These are phyloP conservation scores for Phortica variegata DNA, from an alignment of 1,140 invertebrate genomes.

Conservation along the genomic window DNA sequence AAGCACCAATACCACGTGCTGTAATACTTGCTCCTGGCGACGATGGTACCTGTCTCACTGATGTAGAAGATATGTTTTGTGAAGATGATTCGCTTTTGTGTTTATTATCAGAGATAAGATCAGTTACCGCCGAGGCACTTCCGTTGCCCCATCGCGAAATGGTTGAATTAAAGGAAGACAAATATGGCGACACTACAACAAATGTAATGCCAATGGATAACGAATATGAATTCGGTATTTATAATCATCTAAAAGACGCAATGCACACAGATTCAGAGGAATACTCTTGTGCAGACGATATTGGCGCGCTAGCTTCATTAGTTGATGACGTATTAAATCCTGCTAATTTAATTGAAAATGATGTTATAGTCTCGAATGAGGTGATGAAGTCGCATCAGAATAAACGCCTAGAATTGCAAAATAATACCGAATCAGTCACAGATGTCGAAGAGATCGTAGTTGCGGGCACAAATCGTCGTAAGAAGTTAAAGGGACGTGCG, in stretches of 20 bases:
- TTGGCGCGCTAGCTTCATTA: slow-evolving; percentile 27
- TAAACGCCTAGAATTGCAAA: slow-evolving; percentile 39
- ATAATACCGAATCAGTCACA: slow-evolving; percentile 54
- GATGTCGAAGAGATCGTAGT: slow-evolving; percentile 61
- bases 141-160: slow-evolving; percentile 58
- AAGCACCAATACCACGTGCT: slow-evolving; percentile 43
- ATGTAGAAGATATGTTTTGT: slow-evolving; percentile 56
- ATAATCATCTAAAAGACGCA: slow-evolving; percentile 41
- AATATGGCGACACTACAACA: slow-evolving; percentile 56
- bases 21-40: slow-evolving; percentile 41
- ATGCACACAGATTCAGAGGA: slow-evolving; percentile 58
- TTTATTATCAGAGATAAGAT: slow-evolving; percentile 14
- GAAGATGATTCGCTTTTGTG: slow-evolving; percentile 33
- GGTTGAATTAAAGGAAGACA: slow-evolving; percentile 58
- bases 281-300: slow-evolving; percentile 55
- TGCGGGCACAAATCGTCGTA: slow-evolving; percentile 43
- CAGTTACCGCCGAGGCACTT: slow-evolving; percentile 39
- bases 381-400: slow-evolving; percentile 37
- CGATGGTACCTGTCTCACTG: slow-evolving; percentile 43
- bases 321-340: slow-evolving; percentile 24
- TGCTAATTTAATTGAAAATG: slow-evolving; percentile 34
- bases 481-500: slow-evolving; percentile 46
- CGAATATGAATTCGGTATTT: slow-evolving; percentile 49
- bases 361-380: slow-evolving; percentile 47
- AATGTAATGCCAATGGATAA: slow-evolving; percentile 58